Evolutionary conservation across 2,888 invertebrate genomes (phyloP).

Genomic region (Siphlonurus alternatus): DNA sequence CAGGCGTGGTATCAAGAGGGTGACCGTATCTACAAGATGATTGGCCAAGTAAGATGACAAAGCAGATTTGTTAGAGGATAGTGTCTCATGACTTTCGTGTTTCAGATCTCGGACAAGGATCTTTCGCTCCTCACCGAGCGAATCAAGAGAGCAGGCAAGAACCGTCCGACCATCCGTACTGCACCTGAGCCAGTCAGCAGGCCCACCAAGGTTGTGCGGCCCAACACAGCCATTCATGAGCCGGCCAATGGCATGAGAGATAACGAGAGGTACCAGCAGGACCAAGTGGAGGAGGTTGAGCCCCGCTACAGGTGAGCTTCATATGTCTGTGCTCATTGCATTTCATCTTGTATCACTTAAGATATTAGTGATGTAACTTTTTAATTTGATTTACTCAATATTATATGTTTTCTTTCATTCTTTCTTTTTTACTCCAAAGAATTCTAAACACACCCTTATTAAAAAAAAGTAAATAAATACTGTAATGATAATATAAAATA

Average conservation of each 20-base stretch:
- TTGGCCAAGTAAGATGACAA: conserved; percentile 54
- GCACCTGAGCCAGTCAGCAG: conserved; percentile 28
- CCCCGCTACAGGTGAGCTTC: not conserved
- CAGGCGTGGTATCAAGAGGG: conserved; percentile 81
- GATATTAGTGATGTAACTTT: too few species aligned
- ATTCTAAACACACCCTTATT: too few species aligned
- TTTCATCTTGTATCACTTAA: too few species aligned
- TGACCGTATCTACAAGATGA: conserved; percentile 77
- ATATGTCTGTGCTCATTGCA: too few species aligned
- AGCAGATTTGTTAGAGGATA: not conserved
- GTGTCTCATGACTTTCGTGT: conserved; percentile 6
- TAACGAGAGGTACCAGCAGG: conserved; percentile 1
- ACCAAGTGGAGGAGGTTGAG: conserved; percentile 14
- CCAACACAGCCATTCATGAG: not conserved
- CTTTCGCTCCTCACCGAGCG: conserved; percentile 86
- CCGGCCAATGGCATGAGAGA: conserved; percentile 17
- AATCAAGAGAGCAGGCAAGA: conserved; percentile 74
- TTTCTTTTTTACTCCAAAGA: too few species aligned
- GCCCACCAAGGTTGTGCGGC: not conserved
- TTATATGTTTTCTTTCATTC: too few species aligned
- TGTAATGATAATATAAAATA: too few species aligned
- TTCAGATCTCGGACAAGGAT: conserved; percentile 82
- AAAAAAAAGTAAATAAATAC: too few species aligned
- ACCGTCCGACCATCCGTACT: conserved; percentile 19
- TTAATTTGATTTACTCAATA: too few species aligned